Base-by-base conservation (phyloP, 2,888 invertebrate species). In the Polyommatus icarus region DNA sequence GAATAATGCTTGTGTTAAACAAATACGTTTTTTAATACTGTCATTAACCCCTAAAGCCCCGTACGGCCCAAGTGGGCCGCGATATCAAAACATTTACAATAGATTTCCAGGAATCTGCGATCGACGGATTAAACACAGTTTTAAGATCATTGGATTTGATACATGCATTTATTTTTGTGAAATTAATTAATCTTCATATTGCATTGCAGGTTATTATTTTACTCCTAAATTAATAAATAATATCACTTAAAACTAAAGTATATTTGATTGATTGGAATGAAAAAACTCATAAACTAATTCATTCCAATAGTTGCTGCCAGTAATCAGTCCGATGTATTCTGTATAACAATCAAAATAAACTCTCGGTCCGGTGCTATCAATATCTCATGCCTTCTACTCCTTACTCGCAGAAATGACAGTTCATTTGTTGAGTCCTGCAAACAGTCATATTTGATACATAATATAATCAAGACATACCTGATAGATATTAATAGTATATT, bases 331-430 rank as follows among this genome's bases (percentile, higher is more conserved):
- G 94, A 89, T 78, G 98, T 98, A 91, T 97, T 98, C 89, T 99
- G 98, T 85, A 99, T 97, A 71, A 99, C 98, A 87, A 99, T 98
- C 71, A 99, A 95, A 88, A 99, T 96, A 88, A 98, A 99, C 88
- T 99, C 99, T 88, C 98, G 97, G 87, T 99, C 99, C 36, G 99
- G 99, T 32, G 99, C 99, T 77, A 99, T 98, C 96, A 99, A 97
- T 84, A 99, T 99, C 94, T 99, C 99, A 88, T 99, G 98, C 89
- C 99, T 98, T 92, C 99, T 98, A 79, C 99, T 99, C 83, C 99
- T 95, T 79, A 99, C 96, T 78, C 99, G 95, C 18, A 99, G 95
- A 91, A 99, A 99, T 80, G 99, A 98, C 83, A 99, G 94, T 91
- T 99, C 99, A 91, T 99, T 99, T 78, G 97, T 97, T 57, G 99